Evolutionary conservation across 1,140 invertebrate genomes (phyloP).

Genomic region (Semibalanus balanoides): DNA sequence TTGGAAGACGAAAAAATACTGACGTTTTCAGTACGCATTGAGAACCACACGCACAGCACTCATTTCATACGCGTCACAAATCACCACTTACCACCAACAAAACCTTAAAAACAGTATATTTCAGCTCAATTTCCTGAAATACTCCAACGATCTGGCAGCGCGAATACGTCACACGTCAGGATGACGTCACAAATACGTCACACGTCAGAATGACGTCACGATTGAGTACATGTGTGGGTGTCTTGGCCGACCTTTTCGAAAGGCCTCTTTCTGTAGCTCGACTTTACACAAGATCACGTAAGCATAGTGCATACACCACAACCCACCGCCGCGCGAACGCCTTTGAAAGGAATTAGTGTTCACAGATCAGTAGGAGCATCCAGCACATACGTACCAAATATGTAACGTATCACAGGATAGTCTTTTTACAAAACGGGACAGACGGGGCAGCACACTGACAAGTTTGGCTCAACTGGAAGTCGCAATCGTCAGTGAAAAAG

Average conservation of each 20-base stretch:
- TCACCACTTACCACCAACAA: neutral
- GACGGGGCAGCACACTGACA: neutral
- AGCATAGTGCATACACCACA: neutral
- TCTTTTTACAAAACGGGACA: neutral
- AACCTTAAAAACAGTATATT: neutral
- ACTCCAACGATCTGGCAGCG: neutral
- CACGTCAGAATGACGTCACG: neutral
- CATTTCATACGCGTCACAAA: too few relatives aligned
- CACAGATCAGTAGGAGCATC: neutral
- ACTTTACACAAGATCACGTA: neutral
- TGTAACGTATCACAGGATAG: neutral
- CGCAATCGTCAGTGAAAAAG: too few relatives aligned
- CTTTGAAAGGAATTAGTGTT: neutral
- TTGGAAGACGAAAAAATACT: too few relatives aligned
- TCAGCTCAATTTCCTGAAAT: neutral
- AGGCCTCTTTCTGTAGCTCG: neutral
- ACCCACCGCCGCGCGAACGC: neutral
- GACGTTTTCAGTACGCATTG: too few relatives aligned
- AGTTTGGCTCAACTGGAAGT: neutral
- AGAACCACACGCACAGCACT: too few relatives aligned
- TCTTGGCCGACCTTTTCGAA: neutral
- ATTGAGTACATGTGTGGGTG: neutral
- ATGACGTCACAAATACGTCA: too few relatives aligned
- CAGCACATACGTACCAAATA: neutral
- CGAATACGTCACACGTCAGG: too few relatives aligned